Base-by-base conservation (phyloP, 2,888 invertebrate genomes). In the Bruchidius siliquastri region DNA sequence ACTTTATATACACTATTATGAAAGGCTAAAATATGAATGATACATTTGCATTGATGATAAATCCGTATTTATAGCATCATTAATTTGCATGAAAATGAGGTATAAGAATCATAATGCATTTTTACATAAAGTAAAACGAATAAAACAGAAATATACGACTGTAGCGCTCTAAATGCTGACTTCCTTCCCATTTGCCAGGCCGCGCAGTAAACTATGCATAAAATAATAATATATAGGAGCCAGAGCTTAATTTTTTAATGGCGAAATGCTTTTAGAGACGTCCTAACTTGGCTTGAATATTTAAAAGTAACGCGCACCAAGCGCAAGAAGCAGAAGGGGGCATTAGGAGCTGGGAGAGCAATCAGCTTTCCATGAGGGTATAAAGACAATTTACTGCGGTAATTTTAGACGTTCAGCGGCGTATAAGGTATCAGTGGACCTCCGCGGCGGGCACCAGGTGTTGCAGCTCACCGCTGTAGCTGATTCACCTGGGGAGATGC, bases 251-350 rank as follows among this genome's bases (percentile, higher is more conserved):
- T 87, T 90, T 90, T 89, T 90, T 90, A 90, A 90, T 90, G 90
- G 89, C 89, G 87, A 89, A 89, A 90, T 90, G 90, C 90, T 90
- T 90, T 90, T 89, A 90, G 89, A 88, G 88, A 88, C 87, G 85
- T 84, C 83, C 85, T 83, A 83, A 85, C 83, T 82, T 76, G 76
- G 82, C 82, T 79, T 86, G 86, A 86, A 86, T 86, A 86, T 86
- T 86, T 86, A 85, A 86, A 85, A 85, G 85, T 85, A 84, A 85
- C 83, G 84, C 82, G 82, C 82, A 82, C 81, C 81, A 80, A 81
- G 77, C 18, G 26, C 21, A 21, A 26, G 71, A 69, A 69, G 26
- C 20, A 21, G 20, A 71, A 71, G 82, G 79, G 80, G 78, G 81
- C 85, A 83, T 84, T 84, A 84, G 82, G 82, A 81, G 81, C 18